These are phyloP conservation scores for Pimephales promelas DNA, from an alignment of 2,113 vertebrate genomes.

Conservation along the genomic window DNA sequence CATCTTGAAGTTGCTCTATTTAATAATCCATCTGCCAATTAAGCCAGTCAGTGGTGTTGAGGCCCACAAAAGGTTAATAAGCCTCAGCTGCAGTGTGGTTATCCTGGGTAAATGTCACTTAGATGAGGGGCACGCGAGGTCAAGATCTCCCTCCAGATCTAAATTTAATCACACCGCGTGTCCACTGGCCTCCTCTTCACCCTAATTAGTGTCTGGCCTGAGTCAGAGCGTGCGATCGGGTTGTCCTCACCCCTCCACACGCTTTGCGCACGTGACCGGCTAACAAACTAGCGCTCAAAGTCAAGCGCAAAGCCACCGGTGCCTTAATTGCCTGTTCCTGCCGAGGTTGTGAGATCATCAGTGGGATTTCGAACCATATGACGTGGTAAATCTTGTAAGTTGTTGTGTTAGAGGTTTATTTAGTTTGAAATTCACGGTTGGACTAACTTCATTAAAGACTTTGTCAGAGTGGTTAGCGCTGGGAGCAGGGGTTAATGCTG, in stretches of 20 bases:
- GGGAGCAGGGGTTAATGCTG: constrained; percentile 30
- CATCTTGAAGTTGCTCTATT: constrained; percentile 74
- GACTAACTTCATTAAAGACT: constrained; percentile 36
- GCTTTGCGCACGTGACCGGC: constrained; percentile 41
- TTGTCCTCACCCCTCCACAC: constrained; percentile 33
- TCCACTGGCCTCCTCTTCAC: constrained; percentile 74
- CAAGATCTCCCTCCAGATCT: constrained; percentile 82
- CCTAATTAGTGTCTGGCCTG: constrained; percentile 80
- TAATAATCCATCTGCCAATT: constrained; percentile 82
- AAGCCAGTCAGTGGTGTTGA: constrained; percentile 70
- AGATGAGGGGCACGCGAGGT: constrained; percentile 75
- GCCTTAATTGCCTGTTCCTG: constrained; percentile 45
- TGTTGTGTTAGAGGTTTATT: constrained; percentile 30
- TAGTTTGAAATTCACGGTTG: not conserved
- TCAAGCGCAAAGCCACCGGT: constrained; percentile 52
- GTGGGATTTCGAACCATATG: constrained; percentile 2
- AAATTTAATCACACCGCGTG: constrained; percentile 80
- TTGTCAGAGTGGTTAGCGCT: not conserved
- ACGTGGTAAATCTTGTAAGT: constrained; percentile 28
- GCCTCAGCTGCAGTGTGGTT: constrained; percentile 76
- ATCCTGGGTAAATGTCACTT: constrained; percentile 84
- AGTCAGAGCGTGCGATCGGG: constrained; percentile 67
- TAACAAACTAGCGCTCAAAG: constrained; percentile 57
- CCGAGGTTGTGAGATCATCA: constrained; percentile 30
- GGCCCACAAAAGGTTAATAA: constrained; percentile 83